Conservation (phyloP, 2,888 invertebrate genomes). For the Bombyx huttoni region DNA sequence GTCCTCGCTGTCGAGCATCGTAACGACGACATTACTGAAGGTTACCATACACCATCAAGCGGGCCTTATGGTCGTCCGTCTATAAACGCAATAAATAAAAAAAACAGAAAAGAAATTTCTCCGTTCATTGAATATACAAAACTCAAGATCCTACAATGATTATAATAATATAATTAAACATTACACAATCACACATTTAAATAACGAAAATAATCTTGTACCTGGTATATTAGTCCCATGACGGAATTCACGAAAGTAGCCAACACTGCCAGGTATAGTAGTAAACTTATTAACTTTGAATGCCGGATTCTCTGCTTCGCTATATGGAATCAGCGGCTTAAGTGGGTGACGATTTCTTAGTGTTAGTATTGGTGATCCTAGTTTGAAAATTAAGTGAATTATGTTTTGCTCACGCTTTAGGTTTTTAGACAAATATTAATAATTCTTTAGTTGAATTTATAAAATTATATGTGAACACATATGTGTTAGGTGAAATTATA, state of each 20-base stretch:
- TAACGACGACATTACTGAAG: too few species aligned
- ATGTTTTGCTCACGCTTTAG: neutral
- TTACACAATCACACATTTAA: neutral
- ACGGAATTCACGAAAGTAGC: conserved; percentile 67
- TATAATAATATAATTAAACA: too few species aligned
- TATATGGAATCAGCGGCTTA: conserved; percentile 71
- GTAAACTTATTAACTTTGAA: conserved; percentile 72
- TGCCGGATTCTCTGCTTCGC: conserved; percentile 69
- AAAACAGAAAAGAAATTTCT: too few species aligned
- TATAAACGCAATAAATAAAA: too few species aligned
- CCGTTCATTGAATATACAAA: too few species aligned
- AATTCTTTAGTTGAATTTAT: too few species aligned
- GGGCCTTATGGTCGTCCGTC: too few species aligned
- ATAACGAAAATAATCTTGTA: conserved; percentile 21
- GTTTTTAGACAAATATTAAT: neutral
- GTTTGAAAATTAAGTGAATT: neutral
- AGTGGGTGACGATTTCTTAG: conserved; percentile 80
- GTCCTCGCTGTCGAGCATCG: too few species aligned
- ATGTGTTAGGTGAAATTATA: too few species aligned
- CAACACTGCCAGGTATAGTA: conserved; percentile 75
- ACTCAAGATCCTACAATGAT: too few species aligned
- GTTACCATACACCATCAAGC: too few species aligned
- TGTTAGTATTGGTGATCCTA: conserved; percentile 76
- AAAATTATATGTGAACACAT: too few species aligned
- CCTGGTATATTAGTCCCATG: conserved; percentile 85